A percentile compares a stretch with the other conserved stretches of the same genome.
Conservation (phyloP, 2,888 invertebrate genomes). For the Trilocha varians region DNA sequence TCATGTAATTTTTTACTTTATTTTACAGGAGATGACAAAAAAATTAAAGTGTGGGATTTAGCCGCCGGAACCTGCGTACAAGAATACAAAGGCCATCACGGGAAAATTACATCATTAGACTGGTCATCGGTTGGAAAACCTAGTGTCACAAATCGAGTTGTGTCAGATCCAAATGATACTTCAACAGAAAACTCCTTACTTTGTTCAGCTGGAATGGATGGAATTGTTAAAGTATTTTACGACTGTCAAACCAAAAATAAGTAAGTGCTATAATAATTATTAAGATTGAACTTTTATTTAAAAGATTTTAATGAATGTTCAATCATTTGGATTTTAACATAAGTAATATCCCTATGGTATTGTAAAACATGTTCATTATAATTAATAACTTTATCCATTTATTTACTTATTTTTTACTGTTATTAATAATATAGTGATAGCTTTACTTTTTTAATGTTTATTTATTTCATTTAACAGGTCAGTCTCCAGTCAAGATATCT, state of each 20-base stretch:
- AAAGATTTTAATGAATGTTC: too few species aligned
- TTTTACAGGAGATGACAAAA: slow-evolving; percentile 77
- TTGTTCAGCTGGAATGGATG: slow-evolving; percentile 79
- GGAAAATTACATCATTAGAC: slow-evolving; percentile 74
- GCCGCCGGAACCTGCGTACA: slow-evolving; percentile 75
- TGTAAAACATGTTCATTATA: too few species aligned
- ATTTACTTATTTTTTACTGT: too few species aligned
- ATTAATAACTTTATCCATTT: too few species aligned
- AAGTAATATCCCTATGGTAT: too few species aligned
- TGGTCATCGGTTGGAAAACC: slow-evolving; percentile 71
- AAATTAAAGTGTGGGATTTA: slow-evolving; percentile 82
- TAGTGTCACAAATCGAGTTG: slow-evolving; percentile 43
- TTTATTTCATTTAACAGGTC: slow-evolving; percentile 38
- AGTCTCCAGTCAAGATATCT: slow-evolving; percentile 49
- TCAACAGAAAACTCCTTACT: slow-evolving; percentile 59
- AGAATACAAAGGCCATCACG: slow-evolving; percentile 77
- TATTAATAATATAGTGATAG: background rate
- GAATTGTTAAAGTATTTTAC: slow-evolving; percentile 77
- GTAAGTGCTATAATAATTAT: slow-evolving; percentile 27
- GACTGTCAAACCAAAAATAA: slow-evolving; percentile 65
- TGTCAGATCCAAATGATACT: slow-evolving; percentile 35
- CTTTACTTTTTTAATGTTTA: background rate
- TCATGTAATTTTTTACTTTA: background rate
- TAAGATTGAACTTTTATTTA: too few species aligned
- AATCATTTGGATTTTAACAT: too few species aligned